Evolutionary conservation across 92 coral and sea anemone genomes (phyloP), one percentile per base, ranked within the genome.

Genomic region (Umimayanthus kanabou): DNA sequence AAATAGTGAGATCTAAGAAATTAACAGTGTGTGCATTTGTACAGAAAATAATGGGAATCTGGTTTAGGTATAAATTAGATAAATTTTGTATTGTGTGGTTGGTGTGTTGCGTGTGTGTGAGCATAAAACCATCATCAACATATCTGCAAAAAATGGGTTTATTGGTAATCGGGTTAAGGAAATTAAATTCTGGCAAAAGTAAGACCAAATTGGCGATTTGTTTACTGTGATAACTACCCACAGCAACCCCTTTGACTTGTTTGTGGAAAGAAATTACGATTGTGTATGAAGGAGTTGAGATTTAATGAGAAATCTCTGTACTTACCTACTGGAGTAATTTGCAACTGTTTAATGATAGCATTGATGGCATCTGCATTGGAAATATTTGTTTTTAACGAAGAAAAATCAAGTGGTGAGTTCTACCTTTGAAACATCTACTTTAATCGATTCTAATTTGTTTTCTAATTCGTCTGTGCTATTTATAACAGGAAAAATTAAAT

Each of bases 191-290:
- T 11, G 75, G 1, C 7, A 89, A 70, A 18, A 92, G 58, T 23
- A 90, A 76, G 25, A 92, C 92, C 14, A 92, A 69, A 81, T 91
- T 92, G 26, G 90, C 92, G 13, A 89, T 55, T 72, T 91, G 92
- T 76, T 88, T 55, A 33, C 90, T 78, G 53, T 92, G 92, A 61
- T 89, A 89, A 37, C 88, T 89, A 9, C 94, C 91, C 92, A 92
- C 80, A 23, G 92, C 88, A 11, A 89, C 88, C 5, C 92, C 92
- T 58, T 74, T 61, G 13, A 39, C 85, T 86, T 89, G 94, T 72
- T 89, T 50, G 57, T 80, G 22, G 14, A 73, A 89, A 92, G 42
- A 26, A 89, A 25, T 89, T 91, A 29, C 83, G 70, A n/a, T 74
- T 39, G 55, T 88, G 71, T 26, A 88, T 85, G 65, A 88, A 88